Conservation (phyloP, 2,113 vertebrate genomes). For the Alethe diademata region DNA sequence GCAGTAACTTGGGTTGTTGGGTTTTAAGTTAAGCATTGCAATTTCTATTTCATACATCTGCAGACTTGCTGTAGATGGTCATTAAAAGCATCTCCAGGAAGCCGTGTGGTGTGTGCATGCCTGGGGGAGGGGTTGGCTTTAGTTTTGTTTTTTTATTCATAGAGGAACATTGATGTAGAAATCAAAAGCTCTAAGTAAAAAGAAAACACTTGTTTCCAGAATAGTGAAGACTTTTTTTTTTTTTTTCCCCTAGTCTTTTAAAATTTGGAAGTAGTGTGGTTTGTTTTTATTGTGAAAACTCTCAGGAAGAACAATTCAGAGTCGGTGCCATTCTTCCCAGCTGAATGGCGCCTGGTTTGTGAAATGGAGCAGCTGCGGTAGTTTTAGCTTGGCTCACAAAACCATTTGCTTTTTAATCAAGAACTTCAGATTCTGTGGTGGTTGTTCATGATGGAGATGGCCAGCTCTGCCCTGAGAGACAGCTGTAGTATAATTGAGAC, state of each 20-base stretch:
- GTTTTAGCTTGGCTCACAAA: constrained; percentile 73
- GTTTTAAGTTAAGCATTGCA: constrained; percentile 22
- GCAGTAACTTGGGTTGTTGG: background rate
- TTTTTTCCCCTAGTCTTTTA: constrained; percentile 59
- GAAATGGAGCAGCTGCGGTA: constrained; percentile 76
- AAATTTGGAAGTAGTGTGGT: constrained; percentile 75
- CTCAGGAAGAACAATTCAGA: constrained; percentile 78
- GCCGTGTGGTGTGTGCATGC: background rate
- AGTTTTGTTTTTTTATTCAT: constrained; percentile 63
- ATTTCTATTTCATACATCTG: constrained; percentile 58
- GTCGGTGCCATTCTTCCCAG: constrained; percentile 75
- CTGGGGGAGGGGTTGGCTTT: constrained; percentile 25
- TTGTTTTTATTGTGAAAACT: constrained; percentile 79
- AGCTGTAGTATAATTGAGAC: constrained; percentile 79
- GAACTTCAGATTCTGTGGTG: constrained; percentile 74
- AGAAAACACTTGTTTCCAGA: constrained; percentile 75
- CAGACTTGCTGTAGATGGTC: constrained; percentile 62
- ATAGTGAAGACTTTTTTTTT: constrained; percentile 43
- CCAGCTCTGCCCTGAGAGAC: constrained; percentile 71
- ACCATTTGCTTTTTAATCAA: constrained; percentile 75
- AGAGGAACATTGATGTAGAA: constrained; percentile 66
- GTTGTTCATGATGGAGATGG: constrained; percentile 73
- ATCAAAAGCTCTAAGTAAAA: constrained; percentile 73
- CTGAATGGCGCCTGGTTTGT: constrained; percentile 75
- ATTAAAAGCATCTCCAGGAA: constrained; percentile 62